Evolutionary conservation across 2,797 vertebrate species (phyloP), one percentile per base, ranked within the genome.

Genomic region (Liparis tanakae): DNA sequence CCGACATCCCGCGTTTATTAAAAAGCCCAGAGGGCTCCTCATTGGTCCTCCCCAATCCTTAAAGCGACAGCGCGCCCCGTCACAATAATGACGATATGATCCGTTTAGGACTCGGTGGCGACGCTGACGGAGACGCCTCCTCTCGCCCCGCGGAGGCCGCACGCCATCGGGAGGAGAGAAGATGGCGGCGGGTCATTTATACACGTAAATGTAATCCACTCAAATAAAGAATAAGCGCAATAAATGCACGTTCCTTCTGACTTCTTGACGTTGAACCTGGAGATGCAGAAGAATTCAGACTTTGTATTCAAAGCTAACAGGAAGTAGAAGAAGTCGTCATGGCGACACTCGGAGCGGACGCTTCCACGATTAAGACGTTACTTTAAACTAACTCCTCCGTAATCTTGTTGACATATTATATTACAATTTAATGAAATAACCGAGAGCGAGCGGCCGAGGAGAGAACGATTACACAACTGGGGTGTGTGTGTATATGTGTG

Each of bases 371-470:
- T 44, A 70, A 77, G 71, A 57, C 56, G 78, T 72, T 25, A 74
- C 37, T 30, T 14, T 57, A 33, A 78, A 9, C 50, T 66, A 70
- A 41, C 54, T 30, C 17, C 54, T 14, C 13, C 7, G 48, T 54
- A 70, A 67, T 53, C 13, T 46, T 74, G 61, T 56, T 76, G 53
- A 73, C 65, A 70, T 70, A 34, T 79, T 51, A 79, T 57, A 53
- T 73, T 76, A 81, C 58, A 76, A 10, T 67, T 77, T 61, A 78
- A 83, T 91, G 77, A 77, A 87, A 89, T 77, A 82, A 53, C 43
- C 43, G 70, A 43, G 65, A 79, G 74, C 67, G 78, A 61, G 70
- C 36, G 13, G 54, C 39, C 51, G n/a, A 64, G 30, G 60, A 67
- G 2, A 70, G 56, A 59, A 67, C 50, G 59, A 46, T 44, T 54